phyloP scores from a whole-genome alignment of 2,113 vertebrate species.

The Murina feae region DNA sequence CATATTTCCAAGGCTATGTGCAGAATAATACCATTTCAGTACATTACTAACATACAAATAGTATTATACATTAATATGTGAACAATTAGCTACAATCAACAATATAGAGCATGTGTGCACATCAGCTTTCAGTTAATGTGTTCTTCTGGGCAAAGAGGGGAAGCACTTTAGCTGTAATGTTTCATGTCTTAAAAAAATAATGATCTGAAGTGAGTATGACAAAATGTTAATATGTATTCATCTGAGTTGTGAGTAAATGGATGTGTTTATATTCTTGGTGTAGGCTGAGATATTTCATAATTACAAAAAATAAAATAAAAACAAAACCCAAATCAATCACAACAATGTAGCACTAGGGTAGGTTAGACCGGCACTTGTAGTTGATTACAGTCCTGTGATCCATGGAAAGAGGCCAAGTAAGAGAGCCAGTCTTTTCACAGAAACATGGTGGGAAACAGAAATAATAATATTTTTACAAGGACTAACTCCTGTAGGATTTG shows the following conservation, averaged over 20 bases:
- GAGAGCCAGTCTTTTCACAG: neutral
- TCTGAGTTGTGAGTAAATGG: neutral
- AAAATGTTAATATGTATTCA: neutral
- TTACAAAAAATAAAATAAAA: constrained; percentile 8
- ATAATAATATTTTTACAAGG: neutral
- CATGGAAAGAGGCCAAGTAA: neutral
- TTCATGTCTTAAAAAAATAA: constrained; percentile 17
- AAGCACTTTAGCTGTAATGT: neutral
- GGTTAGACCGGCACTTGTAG: neutral
- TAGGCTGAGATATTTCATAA: neutral
- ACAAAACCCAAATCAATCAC: neutral
- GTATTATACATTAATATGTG: neutral
- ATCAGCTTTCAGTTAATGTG: neutral
- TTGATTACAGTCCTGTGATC: neutral
- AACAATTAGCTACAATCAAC: neutral
- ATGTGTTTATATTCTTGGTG: neutral
- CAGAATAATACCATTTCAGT: neutral
- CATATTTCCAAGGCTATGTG: neutral
- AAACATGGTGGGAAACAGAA: neutral
- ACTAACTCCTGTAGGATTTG: neutral
- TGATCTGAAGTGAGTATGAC: neutral
- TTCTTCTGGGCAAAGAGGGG: neutral
- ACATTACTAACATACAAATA: constrained; percentile 6
- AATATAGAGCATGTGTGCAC: neutral
- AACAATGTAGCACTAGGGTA: neutral